Conservation (phyloP, 2,113 vertebrate species). For the Aegithalos caudatus region DNA sequence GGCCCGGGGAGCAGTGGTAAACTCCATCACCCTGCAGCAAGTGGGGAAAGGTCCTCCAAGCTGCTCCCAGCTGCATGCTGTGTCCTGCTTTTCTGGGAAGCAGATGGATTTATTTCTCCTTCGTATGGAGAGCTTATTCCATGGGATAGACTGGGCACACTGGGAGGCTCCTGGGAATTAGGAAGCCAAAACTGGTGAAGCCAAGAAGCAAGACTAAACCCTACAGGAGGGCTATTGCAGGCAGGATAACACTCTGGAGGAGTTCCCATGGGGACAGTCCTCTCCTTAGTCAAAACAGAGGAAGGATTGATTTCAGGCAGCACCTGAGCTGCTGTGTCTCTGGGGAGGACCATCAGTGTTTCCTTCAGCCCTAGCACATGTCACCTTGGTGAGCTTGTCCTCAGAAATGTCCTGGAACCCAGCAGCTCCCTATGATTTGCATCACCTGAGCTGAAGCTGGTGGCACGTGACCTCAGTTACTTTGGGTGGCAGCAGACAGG, state of each 20-base stretch:
- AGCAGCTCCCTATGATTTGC: background rate
- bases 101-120: background rate
- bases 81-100: background rate
- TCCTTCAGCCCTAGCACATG: background rate
- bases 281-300: background rate
- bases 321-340: background rate
- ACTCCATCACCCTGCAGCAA: background rate
- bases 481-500: background rate
- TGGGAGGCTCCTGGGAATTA: background rate
- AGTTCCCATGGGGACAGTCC: background rate
- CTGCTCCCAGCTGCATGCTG: background rate
- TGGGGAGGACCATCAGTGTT: background rate
- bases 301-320: background rate
- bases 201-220: background rate
- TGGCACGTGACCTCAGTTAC: background rate
- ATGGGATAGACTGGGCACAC: background rate
- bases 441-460: background rate
- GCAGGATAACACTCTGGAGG: background rate
- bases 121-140: background rate
- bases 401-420: background rate
- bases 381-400: background rate
- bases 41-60: background rate
- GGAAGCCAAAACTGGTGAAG: background rate
- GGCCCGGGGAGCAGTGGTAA: background rate
- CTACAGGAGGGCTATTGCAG: background rate